These are phyloP conservation scores for Eleginops maclovinus DNA, from an alignment of 2,113 vertebrate species.

Conservation along the genomic window DNA sequence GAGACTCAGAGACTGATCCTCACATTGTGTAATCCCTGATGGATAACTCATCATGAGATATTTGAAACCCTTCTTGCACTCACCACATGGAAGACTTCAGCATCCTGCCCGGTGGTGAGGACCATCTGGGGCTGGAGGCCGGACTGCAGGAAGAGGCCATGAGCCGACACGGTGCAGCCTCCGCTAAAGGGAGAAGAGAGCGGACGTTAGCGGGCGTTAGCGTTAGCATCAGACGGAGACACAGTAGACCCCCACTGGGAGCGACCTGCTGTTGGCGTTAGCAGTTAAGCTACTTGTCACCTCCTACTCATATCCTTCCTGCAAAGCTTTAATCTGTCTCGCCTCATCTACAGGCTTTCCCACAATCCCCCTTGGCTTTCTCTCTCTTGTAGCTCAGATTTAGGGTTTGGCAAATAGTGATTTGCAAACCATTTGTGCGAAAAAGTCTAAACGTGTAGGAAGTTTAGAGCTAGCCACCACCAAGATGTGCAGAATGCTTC, in stretches of 20 bases:
- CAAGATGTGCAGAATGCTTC: neutral
- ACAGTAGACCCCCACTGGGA: slow-evolving; percentile 63
- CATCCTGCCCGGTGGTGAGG: slow-evolving; percentile 87
- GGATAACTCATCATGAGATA: neutral
- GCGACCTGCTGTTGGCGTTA: slow-evolving; percentile 69
- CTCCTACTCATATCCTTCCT: slow-evolving; percentile 66
- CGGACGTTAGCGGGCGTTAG: slow-evolving; percentile 42
- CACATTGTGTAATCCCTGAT: too few relatives aligned
- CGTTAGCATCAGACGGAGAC: slow-evolving; percentile 38
- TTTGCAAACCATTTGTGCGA: neutral
- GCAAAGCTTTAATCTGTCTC: slow-evolving; percentile 51
- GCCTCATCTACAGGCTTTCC: neutral
- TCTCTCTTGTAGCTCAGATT: too few relatives aligned
- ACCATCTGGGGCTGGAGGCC: slow-evolving; percentile 93
- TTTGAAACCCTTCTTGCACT: slow-evolving; percentile 75
- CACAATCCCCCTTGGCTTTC: neutral
- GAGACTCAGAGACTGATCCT: too few relatives aligned
- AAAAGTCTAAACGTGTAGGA: neutral
- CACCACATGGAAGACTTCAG: slow-evolving; percentile 92
- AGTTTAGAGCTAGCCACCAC: neutral
- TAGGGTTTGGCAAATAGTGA: neutral
- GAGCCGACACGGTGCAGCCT: slow-evolving; percentile 94
- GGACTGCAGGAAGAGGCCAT: slow-evolving; percentile 92
- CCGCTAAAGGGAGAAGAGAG: slow-evolving; percentile 81
- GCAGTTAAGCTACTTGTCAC: slow-evolving; percentile 61